phyloP scores from a whole-genome alignment of 92 coral and sea anemone species.

The Phymanthus crucifer region DNA sequence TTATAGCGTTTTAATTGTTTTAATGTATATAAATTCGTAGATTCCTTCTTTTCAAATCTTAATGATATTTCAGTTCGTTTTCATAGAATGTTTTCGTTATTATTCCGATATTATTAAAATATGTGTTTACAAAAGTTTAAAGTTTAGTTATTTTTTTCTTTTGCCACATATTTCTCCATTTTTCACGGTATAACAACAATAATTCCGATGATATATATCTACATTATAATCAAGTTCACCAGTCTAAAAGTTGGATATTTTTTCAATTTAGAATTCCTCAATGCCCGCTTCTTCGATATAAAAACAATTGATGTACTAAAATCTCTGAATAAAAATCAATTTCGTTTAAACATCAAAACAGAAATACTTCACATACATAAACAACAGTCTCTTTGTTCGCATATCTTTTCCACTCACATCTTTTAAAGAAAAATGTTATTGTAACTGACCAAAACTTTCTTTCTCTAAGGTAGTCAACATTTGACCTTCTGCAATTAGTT shows the following conservation, averaged over 20 bases:
- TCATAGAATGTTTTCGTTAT: not conserved
- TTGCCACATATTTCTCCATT: too few relatives aligned
- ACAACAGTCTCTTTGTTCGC: not conserved
- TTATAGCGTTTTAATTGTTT: slow-evolving; percentile 14
- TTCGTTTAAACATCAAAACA: not conserved
- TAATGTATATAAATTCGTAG: slow-evolving; percentile 1
- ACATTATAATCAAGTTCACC: too few relatives aligned
- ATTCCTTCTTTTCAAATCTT: not conserved
- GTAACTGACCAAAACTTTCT: not conserved
- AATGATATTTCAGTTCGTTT: not conserved
- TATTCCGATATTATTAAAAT: too few relatives aligned
- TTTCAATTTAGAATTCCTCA: too few relatives aligned
- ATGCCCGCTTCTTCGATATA: too few relatives aligned
- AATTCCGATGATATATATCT: too few relatives aligned
- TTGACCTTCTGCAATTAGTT: not conserved
- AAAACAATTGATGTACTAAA: too few relatives aligned
- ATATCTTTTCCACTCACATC: not conserved
- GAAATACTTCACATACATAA: not conserved
- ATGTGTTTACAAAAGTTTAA: too few relatives aligned
- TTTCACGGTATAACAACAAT: too few relatives aligned
- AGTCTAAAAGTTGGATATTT: too few relatives aligned
- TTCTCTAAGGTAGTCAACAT: not conserved
- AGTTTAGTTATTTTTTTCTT: too few relatives aligned
- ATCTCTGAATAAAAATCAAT: not conserved
- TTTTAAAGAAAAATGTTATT: not conserved